Evolutionary conservation across 2,797 vertebrate species (phyloP), one percentile per base, ranked within the genome.

Genomic region (Enteromius mattozi): DNA sequence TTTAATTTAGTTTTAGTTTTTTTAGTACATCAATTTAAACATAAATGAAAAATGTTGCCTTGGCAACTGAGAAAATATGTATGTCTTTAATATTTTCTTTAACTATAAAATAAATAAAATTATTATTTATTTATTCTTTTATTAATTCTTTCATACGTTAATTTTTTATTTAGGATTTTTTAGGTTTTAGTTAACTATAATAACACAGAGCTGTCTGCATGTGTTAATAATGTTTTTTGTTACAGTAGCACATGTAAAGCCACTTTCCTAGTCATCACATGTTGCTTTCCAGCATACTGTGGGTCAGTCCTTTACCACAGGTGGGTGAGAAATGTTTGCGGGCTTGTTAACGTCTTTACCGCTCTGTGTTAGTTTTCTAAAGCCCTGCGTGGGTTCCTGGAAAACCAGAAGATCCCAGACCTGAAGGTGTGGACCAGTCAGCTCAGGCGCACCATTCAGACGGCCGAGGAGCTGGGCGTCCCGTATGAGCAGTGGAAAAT

Each of bases 341-440:
- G 27, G 19, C 51, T 37, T 40, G 10, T 30, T 82, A 37, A 80
- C 27, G 0, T 84, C 9, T 19, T 40, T 70, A 66, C 61, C 27
- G 1, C 8, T 81, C 35, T 76, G 7, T 78, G 8, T 80, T 89
- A 99, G 98, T 99, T 97, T 89, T 88, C 97, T 10, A 93, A 93
- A 59, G 95, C 92, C 0, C 92, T 99, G 84, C 96, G 92, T 90
- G 93, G 91, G 51, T 99, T 99, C 88, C 93, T 97, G 0, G 92
- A 96, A 63, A 94, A 96, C 77, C 97, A 97, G 86, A 92, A 91
- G 42, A 95, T 99, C 24, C 92, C 92, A 0, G 97, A 98, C 77
- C 95, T 99, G 87, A 99, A 99, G 87, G 97, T 99, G 84, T 99
- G 98, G 98, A 99, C 97, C 0, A 99, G 98, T 90, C 98, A 99